Base-by-base conservation (phyloP, 2,888 invertebrate genomes). In the Caradrina kadenii region DNA sequence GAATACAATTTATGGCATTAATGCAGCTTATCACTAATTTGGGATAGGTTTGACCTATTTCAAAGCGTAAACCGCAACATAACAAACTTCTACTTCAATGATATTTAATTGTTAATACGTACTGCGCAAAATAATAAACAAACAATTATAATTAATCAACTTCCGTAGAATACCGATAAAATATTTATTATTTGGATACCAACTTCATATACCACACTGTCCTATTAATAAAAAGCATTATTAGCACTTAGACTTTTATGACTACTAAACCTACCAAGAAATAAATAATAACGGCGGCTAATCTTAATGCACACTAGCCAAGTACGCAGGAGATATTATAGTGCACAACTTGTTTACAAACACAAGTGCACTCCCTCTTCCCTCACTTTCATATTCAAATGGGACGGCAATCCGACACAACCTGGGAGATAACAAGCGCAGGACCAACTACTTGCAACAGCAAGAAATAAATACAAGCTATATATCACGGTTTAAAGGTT, bases 141-240 rank as follows among this genome's bases (percentile, higher is more conserved):
- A 54, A 64, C 60, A 56, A 72, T 71, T 65, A 64, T 70, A 78
- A 81, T 65, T 62, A 72, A 65, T 59, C 26, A 65, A 78, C 60
- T 82, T 79, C 77, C 82, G 82, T 61, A 54, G 56, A 53, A 48
- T 39, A 17, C 26, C 50, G 63, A 78, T 73, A 79, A 72, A 63
- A 82, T 31, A 58, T 52, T 42, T 19, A 71, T 62, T 59, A 39
- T 72, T 61, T 50, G 54, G 59, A 49, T 54, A 50, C 58, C 11
- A 39, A n/a, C 26, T 69, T 56, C 39, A 58, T 35, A 35, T 8
- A 39, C 39, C 11, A 13, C 8, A 35, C 35, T 13, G 13, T 39
- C 39, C 39, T 39, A 39, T 39, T 13, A 13, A 39, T 39, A 13
- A 39, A 39, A 39, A 39, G 39, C 39, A 13, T 39, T 13, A 13